phyloP scores from a whole-genome alignment of 2,888 invertebrate genomes.

The Sepioteuthis lessoniana region DNA sequence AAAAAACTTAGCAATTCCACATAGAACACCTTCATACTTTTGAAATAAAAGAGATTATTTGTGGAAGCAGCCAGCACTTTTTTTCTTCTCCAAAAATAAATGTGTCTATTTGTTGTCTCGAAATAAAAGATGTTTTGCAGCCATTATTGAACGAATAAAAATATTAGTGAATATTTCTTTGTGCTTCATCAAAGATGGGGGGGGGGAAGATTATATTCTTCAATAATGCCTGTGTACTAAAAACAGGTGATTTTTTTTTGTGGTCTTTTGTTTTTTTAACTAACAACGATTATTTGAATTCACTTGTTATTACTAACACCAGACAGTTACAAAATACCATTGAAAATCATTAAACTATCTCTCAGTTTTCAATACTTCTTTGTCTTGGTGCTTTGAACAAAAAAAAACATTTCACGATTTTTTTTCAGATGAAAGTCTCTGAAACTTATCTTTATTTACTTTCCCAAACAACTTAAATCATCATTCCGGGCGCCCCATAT shows the following conservation, averaged over 20 bases:
- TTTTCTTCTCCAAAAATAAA: not conserved
- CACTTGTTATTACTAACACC: not conserved
- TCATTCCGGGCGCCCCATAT: too few relatives aligned
- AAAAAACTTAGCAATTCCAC: too few relatives aligned
- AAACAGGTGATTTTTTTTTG: not conserved
- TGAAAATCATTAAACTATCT: too few relatives aligned
- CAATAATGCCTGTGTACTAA: not conserved
- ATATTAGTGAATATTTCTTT: conserved; percentile 4
- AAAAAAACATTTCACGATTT: too few relatives aligned
- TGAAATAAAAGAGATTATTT: not conserved
- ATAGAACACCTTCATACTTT: too few relatives aligned
- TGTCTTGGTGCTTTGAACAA: too few relatives aligned
- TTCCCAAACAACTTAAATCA: too few relatives aligned
- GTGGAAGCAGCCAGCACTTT: not conserved
- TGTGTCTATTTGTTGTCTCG: not conserved
- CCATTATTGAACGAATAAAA: not conserved
- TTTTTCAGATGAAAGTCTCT: too few relatives aligned
- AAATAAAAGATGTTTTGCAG: not conserved
- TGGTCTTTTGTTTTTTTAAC: not conserved
- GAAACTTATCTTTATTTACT: too few relatives aligned
- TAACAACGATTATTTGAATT: not conserved
- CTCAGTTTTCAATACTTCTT: too few relatives aligned
- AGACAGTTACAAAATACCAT: too few relatives aligned
- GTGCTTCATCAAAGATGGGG: not conserved
- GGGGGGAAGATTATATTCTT: not conserved